Evolutionary conservation across 2,113 vertebrate genomes (phyloP), one percentile per base, ranked within the genome.

Genomic region (Pluvianellus socialis): DNA sequence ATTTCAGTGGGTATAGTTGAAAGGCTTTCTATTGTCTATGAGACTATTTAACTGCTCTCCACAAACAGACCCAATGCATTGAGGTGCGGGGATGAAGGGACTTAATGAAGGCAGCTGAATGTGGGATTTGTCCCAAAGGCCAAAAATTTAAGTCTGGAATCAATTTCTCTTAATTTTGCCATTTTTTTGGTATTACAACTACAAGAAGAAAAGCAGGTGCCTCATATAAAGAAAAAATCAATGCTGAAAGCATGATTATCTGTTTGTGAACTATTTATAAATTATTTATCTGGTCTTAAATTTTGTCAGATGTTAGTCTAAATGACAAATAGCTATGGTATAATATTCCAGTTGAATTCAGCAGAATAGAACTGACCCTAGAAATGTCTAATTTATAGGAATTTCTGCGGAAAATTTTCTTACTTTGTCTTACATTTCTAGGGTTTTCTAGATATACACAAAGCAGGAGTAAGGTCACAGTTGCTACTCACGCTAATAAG

Each of bases 201-300:
- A 49, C 6, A 49, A 44, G 28, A 59, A 44, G 32, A 80, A 35
- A 45, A 30, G 7, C 35, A 82, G 7, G 7, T 79, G 5, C 16
- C 5, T 63, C 3, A 30, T 14, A 23, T 5, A 55, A 72, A 62
- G n/a, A 47, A 79, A 90, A 67, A 47, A 3, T 6, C 40, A 40
- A 14, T 30, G 12, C 1, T 0, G 2, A 83, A 28, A 83, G 12
- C 10, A 49, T 7, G 1, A 4, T 28, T 74, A 53, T 19, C 16
- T 73, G 6, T 42, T 73, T 68, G 2, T 53, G 7, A 55, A 32
- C n/a, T 75, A 23, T 58, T 79, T 67, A 26, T 21, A 66, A 62
- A 87, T 53, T 21, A 30, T 17, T 3, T 38, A 28, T 26, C 44
- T 61, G 7, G 21, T 47, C 35, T 61, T 47, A 74, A 73, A 42